A percentile compares a stretch with the other conserved stretches of the same genome.
phyloP scores from a whole-genome alignment of 2,113 vertebrate species.

The Odobenus rosmarus region DNA sequence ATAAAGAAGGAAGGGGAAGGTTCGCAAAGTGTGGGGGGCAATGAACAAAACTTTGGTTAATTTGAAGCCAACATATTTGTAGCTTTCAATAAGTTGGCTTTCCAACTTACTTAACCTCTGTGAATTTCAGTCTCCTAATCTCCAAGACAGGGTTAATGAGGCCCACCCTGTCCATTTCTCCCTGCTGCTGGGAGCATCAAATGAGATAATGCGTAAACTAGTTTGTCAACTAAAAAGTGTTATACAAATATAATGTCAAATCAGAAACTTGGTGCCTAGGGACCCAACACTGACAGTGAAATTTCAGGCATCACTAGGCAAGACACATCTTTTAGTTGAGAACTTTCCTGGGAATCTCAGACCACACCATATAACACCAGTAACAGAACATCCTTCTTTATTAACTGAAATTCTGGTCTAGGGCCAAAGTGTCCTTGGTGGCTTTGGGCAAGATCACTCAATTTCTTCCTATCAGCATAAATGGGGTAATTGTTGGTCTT shows the following conservation, averaged over 20 bases:
- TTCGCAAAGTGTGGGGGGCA: background rate
- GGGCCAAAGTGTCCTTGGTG: background rate
- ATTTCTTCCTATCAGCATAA: background rate
- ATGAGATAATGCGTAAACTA: slow-evolving; percentile 39
- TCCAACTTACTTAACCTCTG: slow-evolving; percentile 44
- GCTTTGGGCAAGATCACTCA: background rate
- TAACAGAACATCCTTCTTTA: background rate
- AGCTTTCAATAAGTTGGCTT: background rate
- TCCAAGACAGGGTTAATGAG: slow-evolving; percentile 63
- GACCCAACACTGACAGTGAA: background rate
- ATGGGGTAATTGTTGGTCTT: slow-evolving; percentile 12
- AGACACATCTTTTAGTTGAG: background rate
- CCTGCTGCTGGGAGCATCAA: background rate
- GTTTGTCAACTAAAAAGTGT: slow-evolving; percentile 45
- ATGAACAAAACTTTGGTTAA: slow-evolving; percentile 2
- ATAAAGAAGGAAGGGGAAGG: background rate
- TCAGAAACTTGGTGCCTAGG: background rate
- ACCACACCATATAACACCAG: background rate
- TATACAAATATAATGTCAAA: slow-evolving; percentile 34
- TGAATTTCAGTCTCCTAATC: slow-evolving; percentile 41
- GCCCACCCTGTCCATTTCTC: slow-evolving; percentile 39
- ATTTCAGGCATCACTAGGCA: background rate
- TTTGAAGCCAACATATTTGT: background rate
- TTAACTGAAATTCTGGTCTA: background rate
- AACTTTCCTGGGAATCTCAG: background rate